phyloP scores from a whole-genome alignment of 2,797 vertebrate species.

The Cottoperca gobio region DNA sequence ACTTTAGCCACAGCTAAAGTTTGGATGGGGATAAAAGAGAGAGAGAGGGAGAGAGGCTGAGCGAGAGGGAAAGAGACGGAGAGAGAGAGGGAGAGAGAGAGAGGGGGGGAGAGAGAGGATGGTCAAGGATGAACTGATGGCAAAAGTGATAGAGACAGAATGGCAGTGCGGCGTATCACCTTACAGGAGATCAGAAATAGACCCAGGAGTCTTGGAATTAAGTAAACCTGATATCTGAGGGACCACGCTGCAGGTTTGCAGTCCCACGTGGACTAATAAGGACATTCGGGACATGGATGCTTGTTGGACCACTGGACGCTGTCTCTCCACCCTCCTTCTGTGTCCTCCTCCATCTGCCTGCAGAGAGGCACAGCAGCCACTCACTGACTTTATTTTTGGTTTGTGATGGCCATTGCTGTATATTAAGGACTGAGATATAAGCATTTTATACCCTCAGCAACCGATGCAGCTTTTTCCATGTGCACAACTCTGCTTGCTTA shows the following conservation, averaged over 20 bases:
- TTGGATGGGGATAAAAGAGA: slow-evolving; percentile 81
- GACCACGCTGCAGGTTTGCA: slow-evolving; percentile 63
- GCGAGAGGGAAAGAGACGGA: slow-evolving; percentile 51
- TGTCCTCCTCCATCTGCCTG: slow-evolving; percentile 55
- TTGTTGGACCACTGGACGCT: slow-evolving; percentile 65
- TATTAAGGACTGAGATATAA: slow-evolving; percentile 51
- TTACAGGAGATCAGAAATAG: slow-evolving; percentile 87
- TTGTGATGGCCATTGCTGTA: slow-evolving; percentile 69
- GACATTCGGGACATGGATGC: slow-evolving; percentile 81
- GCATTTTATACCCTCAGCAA: slow-evolving; percentile 62
- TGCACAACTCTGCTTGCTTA: slow-evolving; percentile 33
- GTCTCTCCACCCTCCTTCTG: slow-evolving; percentile 65
- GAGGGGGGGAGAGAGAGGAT: slow-evolving; percentile 45
- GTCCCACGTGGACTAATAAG: slow-evolving; percentile 88
- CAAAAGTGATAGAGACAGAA: slow-evolving; percentile 76
- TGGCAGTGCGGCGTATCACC: slow-evolving; percentile 74
- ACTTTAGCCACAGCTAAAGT: slow-evolving; percentile 87
- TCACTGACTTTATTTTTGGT: slow-evolving; percentile 81
- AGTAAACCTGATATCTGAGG: slow-evolving; percentile 82
- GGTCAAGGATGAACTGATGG: slow-evolving; percentile 65
- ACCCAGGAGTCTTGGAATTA: slow-evolving; percentile 86
- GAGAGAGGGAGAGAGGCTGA: slow-evolving; percentile 30
- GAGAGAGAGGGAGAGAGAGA: slow-evolving; percentile 51
- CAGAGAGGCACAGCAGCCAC: slow-evolving; percentile 38
- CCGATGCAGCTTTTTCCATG: slow-evolving; percentile 64